These are phyloP conservation scores for Lutraria lutraria DNA, from an alignment of 2,888 invertebrate genomes.

Conservation along the genomic window DNA sequence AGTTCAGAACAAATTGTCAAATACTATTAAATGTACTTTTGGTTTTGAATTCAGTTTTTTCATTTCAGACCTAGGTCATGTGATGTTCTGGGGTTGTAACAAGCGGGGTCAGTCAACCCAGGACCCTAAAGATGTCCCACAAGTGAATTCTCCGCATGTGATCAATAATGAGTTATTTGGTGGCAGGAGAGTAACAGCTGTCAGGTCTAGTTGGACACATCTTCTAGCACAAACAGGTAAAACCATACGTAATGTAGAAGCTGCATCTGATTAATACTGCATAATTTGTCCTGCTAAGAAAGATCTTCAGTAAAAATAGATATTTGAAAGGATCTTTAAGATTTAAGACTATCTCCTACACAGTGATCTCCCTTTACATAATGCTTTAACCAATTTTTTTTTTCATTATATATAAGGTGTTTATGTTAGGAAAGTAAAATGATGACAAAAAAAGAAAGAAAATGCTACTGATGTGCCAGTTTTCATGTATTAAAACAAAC, in stretches of 20 bases:
- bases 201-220: slow-evolving; percentile 83
- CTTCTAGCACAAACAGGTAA: slow-evolving; percentile 79
- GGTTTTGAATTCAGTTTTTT: neutral
- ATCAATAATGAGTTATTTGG: slow-evolving; percentile 54
- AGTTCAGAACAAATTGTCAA: too few relatives aligned
- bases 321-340: too few relatives aligned
- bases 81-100: slow-evolving; percentile 83
- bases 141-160: slow-evolving; percentile 56
- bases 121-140: slow-evolving; percentile 50
- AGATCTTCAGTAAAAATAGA: too few relatives aligned
- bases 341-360: too few relatives aligned
- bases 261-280: neutral
- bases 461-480: too few relatives aligned
- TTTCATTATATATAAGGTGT: too few relatives aligned
- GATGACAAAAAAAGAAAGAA: too few relatives aligned
- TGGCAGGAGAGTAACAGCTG: slow-evolving; percentile 58
- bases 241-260: neutral
- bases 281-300: too few relatives aligned
- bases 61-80: slow-evolving; percentile 71
- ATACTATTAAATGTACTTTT: neutral
- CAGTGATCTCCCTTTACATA: too few relatives aligned
- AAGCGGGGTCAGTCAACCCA: slow-evolving; percentile 80
- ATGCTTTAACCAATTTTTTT: too few relatives aligned
- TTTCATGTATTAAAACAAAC: too few relatives aligned
- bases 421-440: too few relatives aligned